A percentile compares a stretch with the other conserved stretches of the same genome.
These are phyloP conservation scores for Gallinago stenura DNA, from an alignment of 2,797 vertebrate genomes.

Conservation along the genomic window DNA sequence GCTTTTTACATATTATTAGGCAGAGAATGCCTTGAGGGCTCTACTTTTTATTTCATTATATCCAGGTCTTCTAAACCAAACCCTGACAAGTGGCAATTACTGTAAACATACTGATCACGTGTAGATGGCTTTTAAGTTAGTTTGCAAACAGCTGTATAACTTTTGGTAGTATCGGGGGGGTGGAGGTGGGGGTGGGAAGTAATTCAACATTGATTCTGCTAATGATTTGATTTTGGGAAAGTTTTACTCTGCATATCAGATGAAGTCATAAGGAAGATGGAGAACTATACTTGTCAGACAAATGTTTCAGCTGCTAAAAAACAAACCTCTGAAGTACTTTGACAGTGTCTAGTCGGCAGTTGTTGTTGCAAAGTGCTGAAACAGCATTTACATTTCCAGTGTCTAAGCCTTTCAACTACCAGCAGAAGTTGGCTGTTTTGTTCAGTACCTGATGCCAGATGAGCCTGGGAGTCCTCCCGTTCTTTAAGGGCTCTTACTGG, in stretches of 20 bases:
- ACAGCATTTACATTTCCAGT: background rate
- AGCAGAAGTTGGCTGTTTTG: background rate
- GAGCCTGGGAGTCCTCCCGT: background rate
- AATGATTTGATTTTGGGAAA: background rate
- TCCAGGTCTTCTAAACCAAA: background rate
- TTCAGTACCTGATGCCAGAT: background rate
- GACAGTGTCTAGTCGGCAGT: background rate
- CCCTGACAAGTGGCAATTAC: background rate
- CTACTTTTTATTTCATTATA: background rate
- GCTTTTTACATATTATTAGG: background rate
- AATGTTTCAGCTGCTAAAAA: background rate
- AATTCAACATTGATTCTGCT: fast-evolving
- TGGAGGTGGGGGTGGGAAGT: background rate
- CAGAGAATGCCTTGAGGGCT: background rate
- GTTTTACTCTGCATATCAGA: background rate
- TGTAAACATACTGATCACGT: background rate
- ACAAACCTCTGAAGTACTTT: background rate
- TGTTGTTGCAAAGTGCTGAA: background rate
- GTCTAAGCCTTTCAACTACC: background rate
- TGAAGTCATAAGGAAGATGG: background rate
- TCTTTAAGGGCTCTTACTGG: background rate
- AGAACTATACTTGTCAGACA: background rate
- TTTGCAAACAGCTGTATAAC: background rate
- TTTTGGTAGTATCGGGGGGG: background rate
- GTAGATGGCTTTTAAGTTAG: background rate